phyloP scores from a whole-genome alignment of 2,113 vertebrate genomes.

The Nansenia antarctica region DNA sequence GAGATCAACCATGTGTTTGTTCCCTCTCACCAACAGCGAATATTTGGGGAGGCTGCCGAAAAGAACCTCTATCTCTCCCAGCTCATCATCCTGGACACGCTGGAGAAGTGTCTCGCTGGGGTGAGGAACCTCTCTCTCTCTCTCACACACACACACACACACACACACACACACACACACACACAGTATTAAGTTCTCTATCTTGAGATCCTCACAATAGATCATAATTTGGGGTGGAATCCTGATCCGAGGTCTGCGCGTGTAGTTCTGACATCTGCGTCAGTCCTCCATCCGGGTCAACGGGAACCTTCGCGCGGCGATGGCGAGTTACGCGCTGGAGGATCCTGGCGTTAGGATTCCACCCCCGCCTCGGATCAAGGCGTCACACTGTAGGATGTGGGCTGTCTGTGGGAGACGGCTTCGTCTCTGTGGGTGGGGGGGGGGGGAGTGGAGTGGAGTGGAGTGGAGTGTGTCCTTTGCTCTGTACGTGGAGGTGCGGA shows the following conservation, averaged over 20 bases:
- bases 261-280: too few species aligned
- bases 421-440: background rate
- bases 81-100: slow-evolving; percentile 98
- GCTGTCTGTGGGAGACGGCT: background rate
- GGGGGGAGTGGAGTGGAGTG: too few species aligned
- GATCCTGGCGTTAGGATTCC: too few species aligned
- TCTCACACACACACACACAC: too few species aligned
- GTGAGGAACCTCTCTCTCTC: slow-evolving; percentile 74
- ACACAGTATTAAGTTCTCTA: too few species aligned
- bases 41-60: slow-evolving; percentile 96
- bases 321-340: too few species aligned
- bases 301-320: too few species aligned
- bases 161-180: too few species aligned
- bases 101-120: slow-evolving; percentile 99
- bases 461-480: background rate
- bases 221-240: too few species aligned
- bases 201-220: too few species aligned
- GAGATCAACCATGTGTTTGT: background rate
- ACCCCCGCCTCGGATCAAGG: background rate
- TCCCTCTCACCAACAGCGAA: slow-evolving; percentile 77
- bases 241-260: too few species aligned
- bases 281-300: background rate
- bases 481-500: background rate
- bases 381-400: background rate
- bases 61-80: slow-evolving; percentile 99